Percentiles rank a stretch among this genome's conserved stretches.
phyloP scores from a whole-genome alignment of 2,797 vertebrate genomes.

The Allobates femoralis region DNA sequence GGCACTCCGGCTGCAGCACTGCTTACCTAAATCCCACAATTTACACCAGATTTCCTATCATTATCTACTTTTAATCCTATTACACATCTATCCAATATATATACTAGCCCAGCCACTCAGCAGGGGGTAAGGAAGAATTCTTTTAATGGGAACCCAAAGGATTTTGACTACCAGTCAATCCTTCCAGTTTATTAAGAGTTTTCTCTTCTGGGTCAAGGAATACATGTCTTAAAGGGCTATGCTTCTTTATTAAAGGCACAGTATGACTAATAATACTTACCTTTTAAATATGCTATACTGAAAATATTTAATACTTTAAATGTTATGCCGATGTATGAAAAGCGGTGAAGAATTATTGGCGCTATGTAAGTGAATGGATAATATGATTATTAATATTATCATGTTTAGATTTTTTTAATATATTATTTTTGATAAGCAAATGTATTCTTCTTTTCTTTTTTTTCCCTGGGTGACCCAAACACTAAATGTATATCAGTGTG shows the following conservation, averaged over 20 bases:
- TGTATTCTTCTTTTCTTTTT: background rate
- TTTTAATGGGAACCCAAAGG: constrained; percentile 39
- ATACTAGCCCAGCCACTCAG: background rate
- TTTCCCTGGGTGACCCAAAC: background rate
- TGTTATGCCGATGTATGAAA: too few relatives aligned
- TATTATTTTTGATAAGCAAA: too few relatives aligned
- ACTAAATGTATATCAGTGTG: background rate
- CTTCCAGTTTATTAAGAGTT: background rate
- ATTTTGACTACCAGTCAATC: background rate
- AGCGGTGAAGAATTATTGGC: too few relatives aligned
- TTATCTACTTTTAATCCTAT: constrained; percentile 45
- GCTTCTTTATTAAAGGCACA: too few relatives aligned
- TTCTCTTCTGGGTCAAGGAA: background rate
- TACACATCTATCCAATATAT: constrained; percentile 14
- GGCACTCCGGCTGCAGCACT: background rate
- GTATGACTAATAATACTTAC: background rate
- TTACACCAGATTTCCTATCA: constrained; percentile 23
- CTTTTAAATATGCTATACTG: background rate
- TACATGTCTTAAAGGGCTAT: background rate
- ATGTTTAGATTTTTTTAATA: background rate
- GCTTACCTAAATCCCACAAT: background rate
- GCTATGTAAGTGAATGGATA: too few relatives aligned
- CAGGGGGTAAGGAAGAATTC: constrained; percentile 7
- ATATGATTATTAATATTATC: too few relatives aligned
- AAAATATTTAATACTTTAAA: background rate